These are phyloP conservation scores for Carassius gibelio DNA, from an alignment of 2,113 vertebrate genomes.

Conservation along the genomic window DNA sequence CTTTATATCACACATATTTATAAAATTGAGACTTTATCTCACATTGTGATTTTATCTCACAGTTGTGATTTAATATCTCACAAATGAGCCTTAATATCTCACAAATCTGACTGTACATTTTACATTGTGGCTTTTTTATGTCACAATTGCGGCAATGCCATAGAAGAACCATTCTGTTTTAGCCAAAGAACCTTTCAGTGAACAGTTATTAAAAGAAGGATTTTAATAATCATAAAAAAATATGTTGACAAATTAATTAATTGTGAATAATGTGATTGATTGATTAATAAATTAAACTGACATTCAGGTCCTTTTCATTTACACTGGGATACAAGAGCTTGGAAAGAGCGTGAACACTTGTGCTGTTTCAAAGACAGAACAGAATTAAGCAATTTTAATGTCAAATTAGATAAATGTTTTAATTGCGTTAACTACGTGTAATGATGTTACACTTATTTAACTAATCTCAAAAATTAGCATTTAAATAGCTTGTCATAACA, in stretches of 20 bases:
- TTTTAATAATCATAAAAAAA: neutral
- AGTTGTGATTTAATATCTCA: too few relatives aligned
- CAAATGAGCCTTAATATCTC: too few relatives aligned
- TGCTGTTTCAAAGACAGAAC: neutral
- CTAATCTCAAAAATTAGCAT: constrained; percentile 18
- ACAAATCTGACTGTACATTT: too few relatives aligned
- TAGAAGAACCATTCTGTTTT: too few relatives aligned
- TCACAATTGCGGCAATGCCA: too few relatives aligned
- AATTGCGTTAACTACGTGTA: neutral
- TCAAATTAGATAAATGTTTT: neutral
- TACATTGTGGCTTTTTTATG: too few relatives aligned
- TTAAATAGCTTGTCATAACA: neutral
- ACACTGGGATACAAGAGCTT: neutral
- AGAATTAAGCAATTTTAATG: neutral
- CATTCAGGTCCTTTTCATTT: neutral
- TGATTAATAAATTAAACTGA: constrained; percentile 21
- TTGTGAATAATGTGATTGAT: constrained; percentile 15
- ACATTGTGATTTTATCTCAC: too few relatives aligned
- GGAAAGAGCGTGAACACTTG: neutral
- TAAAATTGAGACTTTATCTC: too few relatives aligned
- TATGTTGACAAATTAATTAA: neutral
- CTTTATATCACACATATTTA: too few relatives aligned
- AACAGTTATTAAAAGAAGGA: too few relatives aligned
- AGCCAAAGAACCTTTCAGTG: too few relatives aligned
- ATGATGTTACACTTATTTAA: neutral